Percentiles rank a stretch among this genome's conserved stretches.
These are phyloP conservation scores for Catharus fuscescens DNA, from an alignment of 2,113 vertebrate genomes.

Conservation along the genomic window DNA sequence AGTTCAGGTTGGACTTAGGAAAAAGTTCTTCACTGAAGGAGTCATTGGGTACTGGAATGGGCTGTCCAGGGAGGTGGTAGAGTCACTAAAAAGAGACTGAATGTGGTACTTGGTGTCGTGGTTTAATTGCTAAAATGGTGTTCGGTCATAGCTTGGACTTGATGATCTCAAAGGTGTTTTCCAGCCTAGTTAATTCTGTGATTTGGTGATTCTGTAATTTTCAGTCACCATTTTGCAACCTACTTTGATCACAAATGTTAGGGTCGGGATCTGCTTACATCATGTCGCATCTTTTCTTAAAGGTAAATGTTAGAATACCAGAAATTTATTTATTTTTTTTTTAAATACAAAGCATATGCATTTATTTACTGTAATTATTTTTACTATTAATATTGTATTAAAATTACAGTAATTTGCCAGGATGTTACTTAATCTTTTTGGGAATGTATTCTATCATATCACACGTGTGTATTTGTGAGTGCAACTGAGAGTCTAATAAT, in stretches of 20 bases:
- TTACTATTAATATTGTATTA: background rate
- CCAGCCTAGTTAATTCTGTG: background rate
- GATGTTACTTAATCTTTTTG: background rate
- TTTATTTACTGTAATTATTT: conserved; percentile 8
- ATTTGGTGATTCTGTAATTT: background rate
- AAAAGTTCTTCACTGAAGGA: background rate
- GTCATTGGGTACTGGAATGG: background rate
- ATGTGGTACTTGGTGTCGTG: background rate
- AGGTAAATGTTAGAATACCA: background rate
- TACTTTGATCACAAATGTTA: background rate
- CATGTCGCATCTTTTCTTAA: background rate
- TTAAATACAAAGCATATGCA: background rate
- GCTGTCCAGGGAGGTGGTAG: background rate
- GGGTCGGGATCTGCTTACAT: background rate
- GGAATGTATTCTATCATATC: background rate
- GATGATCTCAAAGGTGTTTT: background rate
- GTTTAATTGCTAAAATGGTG: background rate
- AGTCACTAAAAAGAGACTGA: background rate
- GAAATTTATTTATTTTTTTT: background rate
- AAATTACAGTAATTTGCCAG: conserved; percentile 7
- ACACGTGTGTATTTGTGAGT: background rate
- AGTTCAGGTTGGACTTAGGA: background rate
- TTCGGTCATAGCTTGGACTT: background rate
- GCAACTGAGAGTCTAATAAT: background rate
- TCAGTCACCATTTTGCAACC: background rate